Base-by-base conservation (phyloP, 2,113 vertebrate species). In the Ailurus styani region DNA sequence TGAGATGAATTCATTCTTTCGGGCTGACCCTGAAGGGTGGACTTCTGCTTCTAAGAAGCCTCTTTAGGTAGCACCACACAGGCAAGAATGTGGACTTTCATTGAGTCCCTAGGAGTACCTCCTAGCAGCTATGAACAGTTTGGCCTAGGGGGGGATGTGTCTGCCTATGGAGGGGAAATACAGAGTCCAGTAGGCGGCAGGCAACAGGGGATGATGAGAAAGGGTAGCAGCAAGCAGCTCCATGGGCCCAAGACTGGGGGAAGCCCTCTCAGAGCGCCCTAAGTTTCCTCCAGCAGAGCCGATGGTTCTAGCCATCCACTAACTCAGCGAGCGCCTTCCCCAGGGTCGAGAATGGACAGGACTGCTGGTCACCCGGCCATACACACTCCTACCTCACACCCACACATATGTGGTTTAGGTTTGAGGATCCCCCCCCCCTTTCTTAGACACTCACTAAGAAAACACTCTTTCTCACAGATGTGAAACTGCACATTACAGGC, bases 391-490 rank as follows among this genome's bases (percentile, higher is more conserved):
- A 34, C 13, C 11, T 9, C 23, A 87, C 13, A 45, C 60, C 8
- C 64, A 14, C 21, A n/a, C 1, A 1, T 42, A 21, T 23, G 50
- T 7, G 4, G 23, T 78, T 84, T 66, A 12, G 79, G 93, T 85
- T 57, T 34, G 57, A 89, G 91, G 78, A 45, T 25, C 68, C 27
- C 47, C 47, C 11, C 3, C 21, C n/a, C 34, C 73, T 57, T 64
- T 84, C 52, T 70, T 70, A 93, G 64, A 85, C 6, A 70, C 54
- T 95, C 78, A 88, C 20, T 60, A 42, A 91, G 64, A 54, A 90
- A 91, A 84, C 55, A 20, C 25, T 90, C 87, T 45, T 90, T 73
- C 60, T 77, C 66, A 18, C 70, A 95, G 93, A 93, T 92, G 96
- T 85, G 75, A 73, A 94, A 88, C 55, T 73, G 64, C 87, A 89